These are phyloP conservation scores for Zaprionus africanus DNA, from an alignment of 1,140 invertebrate genomes.

Conservation along the genomic window DNA sequence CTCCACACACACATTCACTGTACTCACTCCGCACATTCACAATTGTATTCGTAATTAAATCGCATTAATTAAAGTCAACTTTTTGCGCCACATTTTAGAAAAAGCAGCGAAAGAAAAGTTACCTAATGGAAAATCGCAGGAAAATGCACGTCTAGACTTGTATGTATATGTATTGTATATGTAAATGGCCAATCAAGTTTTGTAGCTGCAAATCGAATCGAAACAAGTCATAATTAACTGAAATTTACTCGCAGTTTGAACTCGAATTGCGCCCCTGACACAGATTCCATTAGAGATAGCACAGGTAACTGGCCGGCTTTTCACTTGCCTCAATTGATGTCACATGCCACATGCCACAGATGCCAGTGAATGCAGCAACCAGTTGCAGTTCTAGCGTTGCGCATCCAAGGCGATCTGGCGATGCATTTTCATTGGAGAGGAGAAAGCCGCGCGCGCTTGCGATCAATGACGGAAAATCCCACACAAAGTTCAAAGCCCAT, in stretches of 20 bases:
- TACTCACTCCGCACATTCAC: neutral
- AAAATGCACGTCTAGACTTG: constrained; percentile 45
- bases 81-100: constrained; percentile 68
- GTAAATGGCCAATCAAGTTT: constrained; percentile 31
- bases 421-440: constrained; percentile 24
- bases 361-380: constrained; percentile 16
- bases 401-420: constrained; percentile 14
- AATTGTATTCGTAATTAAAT: constrained; percentile 61
- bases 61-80: constrained; percentile 72
- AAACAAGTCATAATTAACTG: constrained; percentile 56
- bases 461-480: constrained; percentile 37
- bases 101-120: constrained; percentile 51
- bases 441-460: constrained; percentile 48
- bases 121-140: constrained; percentile 57
- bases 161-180: neutral
- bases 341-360: constrained; percentile 9
- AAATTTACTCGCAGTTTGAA: constrained; percentile 6
- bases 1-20: neutral
- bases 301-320: constrained; percentile 44
- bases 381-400: constrained; percentile 52
- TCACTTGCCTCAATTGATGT: constrained; percentile 48
- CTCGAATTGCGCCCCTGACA: constrained; percentile 69
- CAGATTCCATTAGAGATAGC: constrained; percentile 55
- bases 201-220: constrained; percentile 46
- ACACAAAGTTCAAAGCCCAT: constrained; percentile 59